Evolutionary conservation across 2,113 vertebrate genomes (phyloP).

Genomic region (Cromileptes altivelis): DNA sequence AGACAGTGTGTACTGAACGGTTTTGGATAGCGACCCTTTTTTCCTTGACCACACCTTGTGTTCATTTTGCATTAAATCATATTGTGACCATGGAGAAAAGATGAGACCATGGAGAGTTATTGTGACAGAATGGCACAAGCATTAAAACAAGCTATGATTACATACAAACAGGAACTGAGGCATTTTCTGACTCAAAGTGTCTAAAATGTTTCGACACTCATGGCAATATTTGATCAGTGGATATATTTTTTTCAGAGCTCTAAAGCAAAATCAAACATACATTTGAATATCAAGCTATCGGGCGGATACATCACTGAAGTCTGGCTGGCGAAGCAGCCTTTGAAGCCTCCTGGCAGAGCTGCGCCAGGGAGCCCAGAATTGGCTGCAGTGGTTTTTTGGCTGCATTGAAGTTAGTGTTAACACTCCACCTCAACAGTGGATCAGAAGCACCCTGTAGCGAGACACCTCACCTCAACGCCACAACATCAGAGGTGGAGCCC

Average conservation of each 20-base stretch:
- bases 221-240: conserved; percentile 33
- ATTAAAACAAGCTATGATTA: background rate
- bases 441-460: conserved; percentile 60
- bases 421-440: conserved; percentile 47
- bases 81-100: background rate
- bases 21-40: no score
- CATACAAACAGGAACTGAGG: background rate
- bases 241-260: conserved; percentile 20
- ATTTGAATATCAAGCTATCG: conserved; percentile 55
- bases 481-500: conserved; percentile 50
- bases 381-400: conserved; percentile 32
- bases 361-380: conserved; percentile 32
- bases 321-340: conserved; percentile 44
- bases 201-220: conserved; percentile 9
- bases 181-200: conserved; percentile 26
- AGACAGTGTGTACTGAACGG: background rate
- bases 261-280: conserved; percentile 40
- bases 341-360: conserved; percentile 68
- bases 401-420: conserved; percentile 58
- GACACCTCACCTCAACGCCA: conserved; percentile 33
- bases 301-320: conserved; percentile 14
- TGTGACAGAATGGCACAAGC: background rate
- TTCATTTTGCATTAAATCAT: background rate
- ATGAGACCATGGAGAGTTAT: background rate
- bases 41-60: no score